Percentiles rank a stretch among this genome's conserved stretches.
These are phyloP conservation scores for Drosophila buzzatii DNA, from an alignment of 2,888 invertebrate genomes.

Conservation along the genomic window DNA sequence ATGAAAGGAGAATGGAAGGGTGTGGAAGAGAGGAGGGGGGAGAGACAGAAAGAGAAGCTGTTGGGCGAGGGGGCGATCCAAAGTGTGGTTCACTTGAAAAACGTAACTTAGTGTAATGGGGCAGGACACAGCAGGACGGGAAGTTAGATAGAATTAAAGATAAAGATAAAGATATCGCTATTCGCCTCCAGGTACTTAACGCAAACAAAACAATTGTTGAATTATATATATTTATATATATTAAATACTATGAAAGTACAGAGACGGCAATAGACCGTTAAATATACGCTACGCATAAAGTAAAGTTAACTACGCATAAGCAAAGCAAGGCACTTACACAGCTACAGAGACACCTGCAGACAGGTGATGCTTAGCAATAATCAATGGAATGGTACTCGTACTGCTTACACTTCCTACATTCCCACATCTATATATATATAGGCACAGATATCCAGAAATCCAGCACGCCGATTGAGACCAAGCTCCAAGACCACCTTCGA, in stretches of 20 bases:
- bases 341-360: background rate
- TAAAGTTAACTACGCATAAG: conserved; percentile 51
- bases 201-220: conserved; percentile 71
- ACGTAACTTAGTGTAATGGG: conserved; percentile 69
- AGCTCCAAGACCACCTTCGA: conserved; percentile 65
- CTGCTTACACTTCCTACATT: conserved; percentile 35
- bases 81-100: conserved; percentile 82
- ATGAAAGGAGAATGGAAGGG: background rate
- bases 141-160: conserved; percentile 39
- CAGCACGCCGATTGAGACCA: conserved; percentile 65
- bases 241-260: conserved; percentile 32
- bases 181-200: conserved; percentile 66
- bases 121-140: conserved; percentile 45
- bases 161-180: conserved; percentile 21
- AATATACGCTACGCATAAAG: conserved; percentile 51
- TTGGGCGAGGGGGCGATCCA: conserved; percentile 50
- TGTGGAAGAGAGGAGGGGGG: background rate
- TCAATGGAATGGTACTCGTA: conserved; percentile 39
- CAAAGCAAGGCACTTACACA: conserved; percentile 4
- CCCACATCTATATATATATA: conserved; percentile 3
- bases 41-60: background rate
- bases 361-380: conserved; percentile 46
- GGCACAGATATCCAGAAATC: conserved; percentile 8
- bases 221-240: conserved; percentile 29
- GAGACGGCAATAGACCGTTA: conserved; percentile 35